These are phyloP conservation scores for Lanius ludovicianus DNA, from an alignment of 2,113 vertebrate genomes.

Conservation along the genomic window DNA sequence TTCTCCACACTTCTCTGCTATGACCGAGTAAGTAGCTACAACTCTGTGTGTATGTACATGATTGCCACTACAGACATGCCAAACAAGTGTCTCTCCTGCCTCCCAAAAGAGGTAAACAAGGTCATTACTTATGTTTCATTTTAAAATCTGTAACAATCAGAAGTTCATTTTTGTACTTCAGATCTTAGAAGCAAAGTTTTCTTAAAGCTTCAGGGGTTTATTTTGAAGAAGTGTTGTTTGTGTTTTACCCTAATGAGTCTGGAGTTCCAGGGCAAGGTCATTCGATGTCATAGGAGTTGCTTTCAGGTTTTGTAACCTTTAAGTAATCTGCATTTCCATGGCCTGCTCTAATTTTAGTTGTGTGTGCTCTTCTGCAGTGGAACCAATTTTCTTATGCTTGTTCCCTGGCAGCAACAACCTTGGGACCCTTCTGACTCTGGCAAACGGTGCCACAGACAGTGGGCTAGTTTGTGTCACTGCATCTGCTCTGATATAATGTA, in stretches of 20 bases:
- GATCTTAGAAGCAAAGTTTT: not conserved
- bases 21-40: constrained; percentile 85
- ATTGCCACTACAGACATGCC: not conserved
- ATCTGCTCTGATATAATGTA: not conserved
- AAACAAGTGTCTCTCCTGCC: not conserved
- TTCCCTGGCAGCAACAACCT: not conserved
- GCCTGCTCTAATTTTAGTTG: not conserved
- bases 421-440: not conserved
- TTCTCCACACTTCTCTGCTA: constrained; percentile 98
- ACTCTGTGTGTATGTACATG: not conserved
- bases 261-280: not conserved
- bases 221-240: not conserved
- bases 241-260: not conserved
- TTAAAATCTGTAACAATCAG: not conserved
- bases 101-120: not conserved
- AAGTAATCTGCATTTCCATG: not conserved
- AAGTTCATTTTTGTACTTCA: not conserved
- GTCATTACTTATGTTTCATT: not conserved
- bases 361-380: not conserved
- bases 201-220: not conserved
- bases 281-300: not conserved
- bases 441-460: not conserved
- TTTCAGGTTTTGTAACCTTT: not conserved
- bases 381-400: not conserved
- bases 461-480: not conserved